phyloP scores from a whole-genome alignment of 1,140 invertebrate genomes.

The Oryctes rhinoceros region DNA sequence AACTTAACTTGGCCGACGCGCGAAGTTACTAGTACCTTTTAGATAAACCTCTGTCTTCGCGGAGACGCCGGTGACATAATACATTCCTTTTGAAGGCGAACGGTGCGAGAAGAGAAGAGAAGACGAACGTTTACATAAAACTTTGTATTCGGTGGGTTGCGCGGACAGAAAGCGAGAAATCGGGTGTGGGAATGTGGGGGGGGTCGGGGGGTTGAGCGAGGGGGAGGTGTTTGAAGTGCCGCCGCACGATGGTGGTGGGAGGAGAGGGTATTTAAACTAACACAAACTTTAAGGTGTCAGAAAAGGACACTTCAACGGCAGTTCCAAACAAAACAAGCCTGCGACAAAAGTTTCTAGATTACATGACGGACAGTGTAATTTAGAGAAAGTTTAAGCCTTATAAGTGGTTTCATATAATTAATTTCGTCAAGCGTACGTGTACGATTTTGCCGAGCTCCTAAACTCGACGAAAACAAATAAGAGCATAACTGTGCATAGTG shows the following conservation, averaged over 20 bases:
- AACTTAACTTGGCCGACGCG: slow-evolving; percentile 3
- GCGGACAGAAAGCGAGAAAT: slow-evolving; percentile 8
- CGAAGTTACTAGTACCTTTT: background rate
- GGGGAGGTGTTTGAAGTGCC: background rate
- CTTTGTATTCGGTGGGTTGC: background rate
- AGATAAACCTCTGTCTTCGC: slow-evolving; percentile 13
- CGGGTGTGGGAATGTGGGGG: background rate
- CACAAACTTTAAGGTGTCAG: slow-evolving; percentile 35
- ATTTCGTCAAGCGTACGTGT: background rate
- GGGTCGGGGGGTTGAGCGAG: no score
- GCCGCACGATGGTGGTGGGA: background rate
- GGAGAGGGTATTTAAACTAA: slow-evolving; percentile 27
- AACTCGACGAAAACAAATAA: background rate
- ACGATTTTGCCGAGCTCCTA: background rate
- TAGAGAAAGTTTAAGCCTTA: slow-evolving; percentile 20
- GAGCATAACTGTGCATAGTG: background rate
- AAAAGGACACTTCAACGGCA: slow-evolving; percentile 16
- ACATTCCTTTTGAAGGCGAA: background rate
- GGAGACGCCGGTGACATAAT: background rate
- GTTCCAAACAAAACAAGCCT: slow-evolving; percentile 18
- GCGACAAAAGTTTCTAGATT: slow-evolving; percentile 31
- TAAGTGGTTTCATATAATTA: slow-evolving; percentile 38
- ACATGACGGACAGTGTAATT: slow-evolving; percentile 34
- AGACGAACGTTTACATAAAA: slow-evolving; percentile 9
- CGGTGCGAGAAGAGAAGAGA: background rate